A percentile compares a stretch with the other conserved stretches of the same genome.
Evolutionary conservation across 2,113 vertebrate genomes (phyloP).

Genomic region (Patagioenas fasciata): DNA sequence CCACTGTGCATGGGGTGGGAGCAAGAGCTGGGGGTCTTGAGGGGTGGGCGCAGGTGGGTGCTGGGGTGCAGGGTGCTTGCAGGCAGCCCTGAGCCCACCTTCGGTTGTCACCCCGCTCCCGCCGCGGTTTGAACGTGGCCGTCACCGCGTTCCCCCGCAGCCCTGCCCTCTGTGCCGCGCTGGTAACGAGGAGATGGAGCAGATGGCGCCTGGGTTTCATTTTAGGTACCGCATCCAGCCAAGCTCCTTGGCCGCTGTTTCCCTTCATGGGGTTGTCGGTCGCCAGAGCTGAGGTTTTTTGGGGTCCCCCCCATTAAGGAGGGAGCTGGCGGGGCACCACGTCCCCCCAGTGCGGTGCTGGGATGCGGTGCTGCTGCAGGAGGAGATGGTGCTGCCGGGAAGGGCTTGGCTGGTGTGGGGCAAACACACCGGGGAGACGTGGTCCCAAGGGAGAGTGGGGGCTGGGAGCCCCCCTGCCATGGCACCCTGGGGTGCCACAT

Average conservation of each 20-base stretch:
- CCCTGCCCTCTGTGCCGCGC: not conserved
- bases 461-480: not conserved
- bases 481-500: not conserved
- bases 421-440: not conserved
- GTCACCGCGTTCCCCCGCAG: not conserved
- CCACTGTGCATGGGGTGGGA: accelerated
- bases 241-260: not conserved
- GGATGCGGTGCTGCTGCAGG: not conserved
- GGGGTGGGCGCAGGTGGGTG: not conserved
- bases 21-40: not conserved
- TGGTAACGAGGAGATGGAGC: slow-evolving; percentile 30
- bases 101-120: not conserved
- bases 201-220: slow-evolving; percentile 59
- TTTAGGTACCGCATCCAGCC: slow-evolving; percentile 11
- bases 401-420: not conserved
- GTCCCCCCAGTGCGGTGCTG: accelerated
- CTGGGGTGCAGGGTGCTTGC: not conserved
- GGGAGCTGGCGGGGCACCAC: not conserved
- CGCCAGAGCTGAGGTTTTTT: not conserved
- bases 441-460: not conserved
- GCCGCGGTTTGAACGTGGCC: accelerated
- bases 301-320: not conserved
- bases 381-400: not conserved
- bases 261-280: accelerated
- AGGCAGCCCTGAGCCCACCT: not conserved